Evolutionary conservation across 2,113 vertebrate species (phyloP).

Genomic region (Thryonomys swinderianus): DNA sequence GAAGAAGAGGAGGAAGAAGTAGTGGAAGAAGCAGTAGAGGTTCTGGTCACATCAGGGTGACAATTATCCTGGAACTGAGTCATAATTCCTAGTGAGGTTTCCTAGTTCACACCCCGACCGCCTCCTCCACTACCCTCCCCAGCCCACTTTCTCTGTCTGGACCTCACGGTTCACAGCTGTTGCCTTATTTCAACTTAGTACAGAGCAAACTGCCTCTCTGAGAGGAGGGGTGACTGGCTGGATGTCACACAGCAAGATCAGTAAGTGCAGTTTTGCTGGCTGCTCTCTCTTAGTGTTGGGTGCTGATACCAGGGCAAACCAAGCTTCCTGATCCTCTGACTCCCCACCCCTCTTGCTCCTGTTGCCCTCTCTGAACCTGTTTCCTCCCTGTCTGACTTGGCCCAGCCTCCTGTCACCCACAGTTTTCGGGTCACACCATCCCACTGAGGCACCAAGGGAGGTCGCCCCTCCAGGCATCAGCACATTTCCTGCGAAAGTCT

Average conservation of each 20-base stretch:
- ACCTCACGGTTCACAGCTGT: not conserved
- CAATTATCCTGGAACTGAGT: not conserved
- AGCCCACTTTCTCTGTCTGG: not conserved
- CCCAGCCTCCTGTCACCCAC: not conserved
- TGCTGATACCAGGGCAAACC: too few relatives aligned
- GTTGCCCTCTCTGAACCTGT: not conserved
- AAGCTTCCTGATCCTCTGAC: not conserved
- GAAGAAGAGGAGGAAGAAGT: not conserved
- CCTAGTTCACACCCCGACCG: not conserved
- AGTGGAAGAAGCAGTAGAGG: not conserved
- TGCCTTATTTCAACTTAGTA: not conserved
- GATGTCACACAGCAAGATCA: not conserved
- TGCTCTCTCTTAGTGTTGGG: not conserved
- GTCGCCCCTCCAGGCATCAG: not conserved
- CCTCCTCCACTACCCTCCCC: too few relatives aligned
- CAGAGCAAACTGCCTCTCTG: not conserved
- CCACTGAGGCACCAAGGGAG: fast-evolving
- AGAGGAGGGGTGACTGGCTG: not conserved
- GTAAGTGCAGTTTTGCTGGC: fast-evolving
- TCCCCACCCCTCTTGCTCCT: not conserved
- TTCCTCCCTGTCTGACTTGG: not conserved
- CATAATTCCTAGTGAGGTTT: not conserved
- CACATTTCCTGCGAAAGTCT: not conserved
- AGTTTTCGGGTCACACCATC: not conserved
- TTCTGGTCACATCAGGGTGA: not conserved